Base-by-base conservation (phyloP, 2,113 vertebrate genomes). In the Passer montanus region DNA sequence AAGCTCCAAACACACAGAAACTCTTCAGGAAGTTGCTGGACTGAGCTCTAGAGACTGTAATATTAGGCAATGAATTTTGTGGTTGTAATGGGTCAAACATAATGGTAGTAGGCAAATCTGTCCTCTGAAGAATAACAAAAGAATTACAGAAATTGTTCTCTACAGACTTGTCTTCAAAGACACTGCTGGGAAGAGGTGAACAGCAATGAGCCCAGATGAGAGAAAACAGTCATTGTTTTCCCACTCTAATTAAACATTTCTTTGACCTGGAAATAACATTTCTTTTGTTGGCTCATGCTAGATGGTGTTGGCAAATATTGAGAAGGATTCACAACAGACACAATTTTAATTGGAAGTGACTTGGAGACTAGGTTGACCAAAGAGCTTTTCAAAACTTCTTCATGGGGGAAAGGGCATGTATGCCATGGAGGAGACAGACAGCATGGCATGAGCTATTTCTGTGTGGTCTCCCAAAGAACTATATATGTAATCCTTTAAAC, bases 221-320 rank as follows among this genome's bases (percentile, higher is more conserved):
- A 80, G 58, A 84, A 86, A 80, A 92, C n/a, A 90, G n/a, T 49
- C 28, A 70, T 19, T 91, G 89, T 83, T 74, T 77, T 77, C 50
- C 46, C 68, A 77, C 31, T 81, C 59, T 52, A 80, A 86, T 86
- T 83, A 90, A 92, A 77, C 37, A 89, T 58, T 62, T 77, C 37
- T 92, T 58, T 91, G 89, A 95, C 73, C 73, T 91, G 89, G 96
- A 96, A 96, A 84, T 95, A 96, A 92, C 43, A 67, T 87, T 87
- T 92, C 68, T 87, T 92, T 94, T 91, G 91, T 92, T 49, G 30
- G 55, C 37, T 91, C 89, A 70, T 67, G 55, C 72, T 91, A 81
- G 23, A 89, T 66, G 23, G 59, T 89, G 60, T 84, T 86, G 50
- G 68, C 72, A 89, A 95, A 73, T 53, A 87, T 15, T 46, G 35